Evolutionary conservation across 2,797 vertebrate genomes (phyloP).

Genomic region (Myoxocephalus aenaeus): DNA sequence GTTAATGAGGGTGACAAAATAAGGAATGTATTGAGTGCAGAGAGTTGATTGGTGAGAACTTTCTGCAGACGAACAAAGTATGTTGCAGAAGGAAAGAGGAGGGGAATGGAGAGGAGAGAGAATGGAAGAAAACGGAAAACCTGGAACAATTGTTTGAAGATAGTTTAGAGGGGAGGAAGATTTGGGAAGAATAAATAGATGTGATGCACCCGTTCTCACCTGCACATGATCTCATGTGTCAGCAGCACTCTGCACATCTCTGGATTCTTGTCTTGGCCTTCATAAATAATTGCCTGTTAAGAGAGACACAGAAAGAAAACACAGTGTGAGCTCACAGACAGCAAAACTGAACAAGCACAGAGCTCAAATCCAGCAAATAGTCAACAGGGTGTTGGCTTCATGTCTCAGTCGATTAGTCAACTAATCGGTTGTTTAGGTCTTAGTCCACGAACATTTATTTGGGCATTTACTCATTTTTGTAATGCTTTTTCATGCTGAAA

Average conservation of each 20-base stretch:
- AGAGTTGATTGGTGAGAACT: slow-evolving; percentile 56
- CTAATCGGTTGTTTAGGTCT: neutral
- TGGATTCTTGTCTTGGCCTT: slow-evolving; percentile 99
- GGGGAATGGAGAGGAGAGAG: neutral
- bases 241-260: slow-evolving; percentile 99
- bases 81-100: slow-evolving; percentile 20
- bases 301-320: slow-evolving; percentile 34
- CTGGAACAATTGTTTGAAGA: neutral
- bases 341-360: neutral
- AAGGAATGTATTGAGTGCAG: slow-evolving; percentile 51
- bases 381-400: neutral
- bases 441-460: neutral
- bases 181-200: slow-evolving; percentile 11
- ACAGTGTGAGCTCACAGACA: neutral
- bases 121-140: neutral
- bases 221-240: slow-evolving; percentile 99
- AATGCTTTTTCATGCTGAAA: neutral
- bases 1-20: slow-evolving; percentile 69
- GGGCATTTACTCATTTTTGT: too few species aligned
- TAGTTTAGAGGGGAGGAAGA: slow-evolving; percentile 28
- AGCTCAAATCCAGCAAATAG: neutral
- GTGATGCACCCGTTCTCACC: slow-evolving; percentile 74
- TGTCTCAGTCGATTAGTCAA: too few species aligned
- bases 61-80: slow-evolving; percentile 40
- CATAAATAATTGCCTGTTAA: slow-evolving; percentile 89